phyloP scores from a whole-genome alignment of 1,140 invertebrate genomes.

The Holotrichia oblita region DNA sequence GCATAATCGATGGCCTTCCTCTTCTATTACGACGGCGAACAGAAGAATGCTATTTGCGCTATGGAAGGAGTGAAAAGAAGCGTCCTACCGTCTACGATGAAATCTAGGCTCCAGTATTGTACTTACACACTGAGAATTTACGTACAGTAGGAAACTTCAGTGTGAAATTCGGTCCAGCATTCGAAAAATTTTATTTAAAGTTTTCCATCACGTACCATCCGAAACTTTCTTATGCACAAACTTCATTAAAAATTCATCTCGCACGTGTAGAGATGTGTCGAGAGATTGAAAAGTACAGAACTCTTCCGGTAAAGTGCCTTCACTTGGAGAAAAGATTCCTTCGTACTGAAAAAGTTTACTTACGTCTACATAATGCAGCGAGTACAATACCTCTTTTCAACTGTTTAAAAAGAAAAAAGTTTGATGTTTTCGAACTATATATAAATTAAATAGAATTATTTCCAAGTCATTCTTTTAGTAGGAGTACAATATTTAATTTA shows the following conservation, averaged over 20 bases:
- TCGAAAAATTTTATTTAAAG: constrained; percentile 34
- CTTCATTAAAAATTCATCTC: constrained; percentile 34
- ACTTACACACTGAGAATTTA: background rate
- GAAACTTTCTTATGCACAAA: constrained; percentile 23
- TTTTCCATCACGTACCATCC: constrained; percentile 20
- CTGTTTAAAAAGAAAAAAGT: background rate
- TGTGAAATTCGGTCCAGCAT: background rate
- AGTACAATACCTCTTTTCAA: background rate
- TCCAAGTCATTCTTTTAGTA: too few species aligned
- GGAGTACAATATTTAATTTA: too few species aligned
- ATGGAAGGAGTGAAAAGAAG: background rate
- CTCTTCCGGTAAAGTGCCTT: constrained; percentile 3
- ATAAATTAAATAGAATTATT: background rate
- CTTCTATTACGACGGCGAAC: background rate
- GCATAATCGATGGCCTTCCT: constrained; percentile 20
- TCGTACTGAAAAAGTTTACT: background rate
- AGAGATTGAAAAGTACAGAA: constrained; percentile 32
- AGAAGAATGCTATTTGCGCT: background rate
- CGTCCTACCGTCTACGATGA: background rate
- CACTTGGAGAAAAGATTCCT: constrained; percentile 3
- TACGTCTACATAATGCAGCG: background rate
- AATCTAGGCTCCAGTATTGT: constrained; percentile 10
- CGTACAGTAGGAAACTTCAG: background rate
- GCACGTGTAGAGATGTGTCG: constrained; percentile 34
- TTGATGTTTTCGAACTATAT: background rate